Base-by-base conservation (phyloP, 2,797 vertebrate species). In the Enteromius viviparus region DNA sequence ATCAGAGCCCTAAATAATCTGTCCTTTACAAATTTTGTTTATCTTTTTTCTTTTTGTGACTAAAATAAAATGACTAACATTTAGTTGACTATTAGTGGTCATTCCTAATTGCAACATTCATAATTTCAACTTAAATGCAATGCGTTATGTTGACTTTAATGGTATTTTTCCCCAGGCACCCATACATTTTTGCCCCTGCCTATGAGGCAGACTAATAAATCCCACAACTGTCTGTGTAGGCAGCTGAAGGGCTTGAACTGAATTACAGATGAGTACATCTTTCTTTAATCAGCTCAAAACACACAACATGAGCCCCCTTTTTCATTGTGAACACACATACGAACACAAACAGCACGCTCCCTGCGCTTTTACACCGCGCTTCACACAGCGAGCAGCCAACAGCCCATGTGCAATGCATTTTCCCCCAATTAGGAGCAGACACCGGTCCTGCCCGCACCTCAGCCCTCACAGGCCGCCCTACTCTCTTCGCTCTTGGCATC, bases 391-490 rank as follows among this genome's bases (percentile, higher is more conserved):
- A 88, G 82, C 91, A 90, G 91, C 92, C 93, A 93, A 85, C 87
- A 92, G 76, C 92, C 93, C 94, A 94, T 93, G 92, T 89, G 94
- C 92, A 88, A 85, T 47, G 70, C 91, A 93, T 94, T 94, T 95
- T 92, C 90, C 91, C 90, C 91, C 93, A 94, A 94, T 95, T 95
- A 95, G 89, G 88, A 91, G 91, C 93, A 94, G 93, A 93, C 91
- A 89, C 88, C 87, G 89, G 87, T 89, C 82, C 88, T 91, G 89
- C 90, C 92, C 90, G 74, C 51, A 88, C 84, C 75, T 81, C 78
- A 93, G 91, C 91, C 90, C 85, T 90, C 85, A 76, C 87, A 89
- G 91, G 89, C 81, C 68, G 85, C 51, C 58, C 68, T 84, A 0
- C 26, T 32, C 90, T 87, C 92, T 89, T 91, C 90, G 86, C 92